These are phyloP conservation scores for Theodoxus fluviatilis DNA, from an alignment of 2,888 invertebrate genomes.

Conservation along the genomic window DNA sequence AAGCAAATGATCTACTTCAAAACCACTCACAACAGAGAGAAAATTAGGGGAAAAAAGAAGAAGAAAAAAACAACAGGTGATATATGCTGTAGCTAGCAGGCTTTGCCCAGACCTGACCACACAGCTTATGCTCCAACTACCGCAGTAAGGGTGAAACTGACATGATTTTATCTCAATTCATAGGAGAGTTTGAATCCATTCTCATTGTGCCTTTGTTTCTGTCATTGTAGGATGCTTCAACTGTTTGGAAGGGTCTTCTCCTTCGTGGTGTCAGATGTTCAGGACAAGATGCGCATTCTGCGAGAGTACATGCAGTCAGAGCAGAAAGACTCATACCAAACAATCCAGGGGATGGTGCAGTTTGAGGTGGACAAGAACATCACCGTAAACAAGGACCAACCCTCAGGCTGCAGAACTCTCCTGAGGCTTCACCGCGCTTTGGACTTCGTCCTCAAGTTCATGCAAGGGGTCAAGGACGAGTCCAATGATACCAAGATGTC, in stretches of 20 bases:
- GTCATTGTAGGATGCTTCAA: no score
- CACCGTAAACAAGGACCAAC: slow-evolving; percentile 68
- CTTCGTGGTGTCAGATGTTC: slow-evolving; percentile 90
- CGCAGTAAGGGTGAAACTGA: no score
- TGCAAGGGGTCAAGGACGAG: slow-evolving; percentile 73
- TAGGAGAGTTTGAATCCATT: no score
- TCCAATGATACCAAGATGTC: slow-evolving; percentile 55
- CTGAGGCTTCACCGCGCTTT: slow-evolving; percentile 88
- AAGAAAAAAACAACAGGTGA: no score
- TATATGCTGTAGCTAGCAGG: no score
- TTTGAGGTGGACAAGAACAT: slow-evolving; percentile 79
- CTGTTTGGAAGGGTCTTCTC: slow-evolving; percentile 88
- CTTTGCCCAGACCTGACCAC: no score
- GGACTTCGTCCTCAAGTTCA: slow-evolving; percentile 86
- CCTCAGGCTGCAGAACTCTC: slow-evolving; percentile 86
- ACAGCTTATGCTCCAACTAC: no score
- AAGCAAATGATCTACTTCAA: no score
- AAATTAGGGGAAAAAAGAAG: no score
- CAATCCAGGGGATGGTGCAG: slow-evolving; percentile 83
- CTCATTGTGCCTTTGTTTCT: no score
- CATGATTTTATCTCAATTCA: no score
- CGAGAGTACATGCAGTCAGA: slow-evolving; percentile 69
- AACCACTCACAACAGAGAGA: no score
- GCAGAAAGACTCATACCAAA: slow-evolving; percentile 68
- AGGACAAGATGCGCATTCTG: slow-evolving; percentile 83